These are phyloP conservation scores for Heliconius sara DNA, from an alignment of 2,888 invertebrate species.

Conservation along the genomic window DNA sequence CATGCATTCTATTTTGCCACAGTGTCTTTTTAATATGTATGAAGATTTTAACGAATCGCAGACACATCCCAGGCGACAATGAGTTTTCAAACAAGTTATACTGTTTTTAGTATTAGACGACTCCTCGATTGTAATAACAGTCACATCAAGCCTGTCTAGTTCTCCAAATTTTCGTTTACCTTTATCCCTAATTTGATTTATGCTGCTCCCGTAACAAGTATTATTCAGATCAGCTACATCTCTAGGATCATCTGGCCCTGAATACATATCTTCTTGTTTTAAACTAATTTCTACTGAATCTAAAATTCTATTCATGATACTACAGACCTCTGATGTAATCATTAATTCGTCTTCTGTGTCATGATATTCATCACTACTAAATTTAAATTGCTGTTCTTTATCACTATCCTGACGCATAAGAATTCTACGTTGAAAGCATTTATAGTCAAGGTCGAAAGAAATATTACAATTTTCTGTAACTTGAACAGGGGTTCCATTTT, in stretches of 20 bases:
- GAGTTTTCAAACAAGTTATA: constrained; percentile 76
- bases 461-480: constrained; percentile 62
- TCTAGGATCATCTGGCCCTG: constrained; percentile 61
- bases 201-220: constrained; percentile 26
- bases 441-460: constrained; percentile 84
- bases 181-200: constrained; percentile 63
- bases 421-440: constrained; percentile 82
- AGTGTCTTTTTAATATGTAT: constrained; percentile 82
- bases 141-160: constrained; percentile 86
- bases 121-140: constrained; percentile 83
- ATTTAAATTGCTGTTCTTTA: constrained; percentile 21
- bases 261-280: constrained; percentile 80
- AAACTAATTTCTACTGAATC: constrained; percentile 85
- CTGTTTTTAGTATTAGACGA: constrained; percentile 47
- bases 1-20: constrained; percentile 85
- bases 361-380: constrained; percentile 16
- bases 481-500: constrained; percentile 55
- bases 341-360: constrained; percentile 35
- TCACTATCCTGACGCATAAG: constrained; percentile 73
- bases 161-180: constrained; percentile 74
- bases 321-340: constrained; percentile 61
- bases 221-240: constrained; percentile 51
- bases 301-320: constrained; percentile 81
- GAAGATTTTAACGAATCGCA: constrained; percentile 84
- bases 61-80: constrained; percentile 87